Evolutionary conservation across 2,888 invertebrate genomes (phyloP).

Genomic region (Macrosiphum euphorbiae): DNA sequence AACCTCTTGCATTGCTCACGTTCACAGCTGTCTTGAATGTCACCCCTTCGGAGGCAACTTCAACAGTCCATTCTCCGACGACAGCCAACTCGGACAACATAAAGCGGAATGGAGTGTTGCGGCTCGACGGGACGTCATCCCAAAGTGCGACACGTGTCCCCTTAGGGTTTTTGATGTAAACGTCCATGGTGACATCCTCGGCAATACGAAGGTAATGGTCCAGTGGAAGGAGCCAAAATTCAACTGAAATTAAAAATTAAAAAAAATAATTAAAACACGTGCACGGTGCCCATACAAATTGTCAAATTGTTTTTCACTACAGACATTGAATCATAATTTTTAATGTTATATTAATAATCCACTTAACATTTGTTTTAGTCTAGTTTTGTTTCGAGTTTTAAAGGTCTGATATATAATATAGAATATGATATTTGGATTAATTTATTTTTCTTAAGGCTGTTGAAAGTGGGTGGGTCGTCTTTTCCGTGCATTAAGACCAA

Average conservation of each 20-base stretch:
- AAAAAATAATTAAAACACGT: neutral
- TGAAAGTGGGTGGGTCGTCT: too few species aligned
- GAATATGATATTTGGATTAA: neutral
- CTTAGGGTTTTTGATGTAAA: slow-evolving; percentile 76
- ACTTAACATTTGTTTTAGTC: neutral
- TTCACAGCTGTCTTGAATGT: slow-evolving; percentile 75
- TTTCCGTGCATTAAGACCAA: too few species aligned
- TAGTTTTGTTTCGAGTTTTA: neutral
- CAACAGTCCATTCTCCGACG: slow-evolving; percentile 75
- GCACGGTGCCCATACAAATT: too few species aligned
- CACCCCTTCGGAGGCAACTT: slow-evolving; percentile 73
- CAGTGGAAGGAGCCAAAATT: slow-evolving; percentile 78
- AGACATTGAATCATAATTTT: neutral
- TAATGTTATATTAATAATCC: neutral
- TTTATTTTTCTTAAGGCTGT: neutral
- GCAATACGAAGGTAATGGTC: slow-evolving; percentile 77
- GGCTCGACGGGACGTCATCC: slow-evolving; percentile 77
- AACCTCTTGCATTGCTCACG: slow-evolving; percentile 70
- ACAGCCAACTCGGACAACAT: slow-evolving; percentile 74
- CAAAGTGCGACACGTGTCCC: slow-evolving; percentile 78
- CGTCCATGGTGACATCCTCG: slow-evolving; percentile 74
- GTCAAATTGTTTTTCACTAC: too few species aligned
- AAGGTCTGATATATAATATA: neutral
- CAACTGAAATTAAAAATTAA: slow-evolving; percentile 71
- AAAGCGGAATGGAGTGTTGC: slow-evolving; percentile 74